Evolutionary conservation across 2,113 vertebrate species (phyloP).

Genomic region (Lepus timidus): DNA sequence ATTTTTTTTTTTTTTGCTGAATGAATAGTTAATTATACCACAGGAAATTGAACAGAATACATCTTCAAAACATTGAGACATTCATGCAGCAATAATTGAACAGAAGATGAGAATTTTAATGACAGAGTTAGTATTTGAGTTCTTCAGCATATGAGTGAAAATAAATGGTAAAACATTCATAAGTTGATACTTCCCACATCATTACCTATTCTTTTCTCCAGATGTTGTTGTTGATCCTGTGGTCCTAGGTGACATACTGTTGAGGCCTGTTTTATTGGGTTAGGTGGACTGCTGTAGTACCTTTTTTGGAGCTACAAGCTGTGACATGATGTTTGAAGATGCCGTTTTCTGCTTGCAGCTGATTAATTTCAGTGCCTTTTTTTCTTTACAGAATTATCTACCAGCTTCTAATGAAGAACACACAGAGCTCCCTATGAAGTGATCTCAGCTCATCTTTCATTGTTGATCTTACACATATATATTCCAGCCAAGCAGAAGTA

Average conservation of each 20-base stretch:
- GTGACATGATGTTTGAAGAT: background rate
- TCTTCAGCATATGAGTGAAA: background rate
- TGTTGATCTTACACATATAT: background rate
- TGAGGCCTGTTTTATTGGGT: background rate
- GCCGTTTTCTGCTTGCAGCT: background rate
- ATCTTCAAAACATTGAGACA: slow-evolving; percentile 13
- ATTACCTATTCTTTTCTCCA: background rate
- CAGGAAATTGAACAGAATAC: background rate
- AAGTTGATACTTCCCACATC: background rate
- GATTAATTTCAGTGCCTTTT: background rate
- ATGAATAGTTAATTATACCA: slow-evolving; percentile 2
- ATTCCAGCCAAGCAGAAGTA: background rate
- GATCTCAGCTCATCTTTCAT: background rate
- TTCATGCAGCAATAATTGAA: background rate
- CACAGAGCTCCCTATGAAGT: background rate
- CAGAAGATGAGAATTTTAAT: background rate
- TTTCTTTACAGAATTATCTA: background rate
- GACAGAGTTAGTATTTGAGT: background rate
- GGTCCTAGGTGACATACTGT: background rate
- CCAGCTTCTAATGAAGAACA: background rate
- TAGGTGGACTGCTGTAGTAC: background rate
- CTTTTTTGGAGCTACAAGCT: background rate
- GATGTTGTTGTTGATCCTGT: background rate
- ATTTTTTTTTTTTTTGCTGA: background rate
- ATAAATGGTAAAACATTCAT: background rate